phyloP scores from a whole-genome alignment of 2,888 invertebrate species.

The Onchidella celtica region DNA sequence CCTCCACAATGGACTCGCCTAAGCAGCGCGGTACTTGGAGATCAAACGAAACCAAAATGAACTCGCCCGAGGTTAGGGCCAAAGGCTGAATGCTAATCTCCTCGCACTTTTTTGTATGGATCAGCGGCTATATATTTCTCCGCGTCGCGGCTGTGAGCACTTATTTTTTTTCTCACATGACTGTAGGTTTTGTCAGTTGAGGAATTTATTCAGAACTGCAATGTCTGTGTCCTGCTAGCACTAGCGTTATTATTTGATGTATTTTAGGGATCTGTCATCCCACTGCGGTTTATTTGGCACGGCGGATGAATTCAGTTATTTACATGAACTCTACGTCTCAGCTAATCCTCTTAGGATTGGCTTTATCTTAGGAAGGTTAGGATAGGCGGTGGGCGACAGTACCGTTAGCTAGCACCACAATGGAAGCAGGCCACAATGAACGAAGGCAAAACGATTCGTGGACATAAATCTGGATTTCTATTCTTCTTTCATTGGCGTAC shows the following conservation, averaged over 20 bases:
- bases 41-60: constrained; percentile 48
- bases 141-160: neutral
- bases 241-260: too few relatives aligned
- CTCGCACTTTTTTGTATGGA: constrained; percentile 47
- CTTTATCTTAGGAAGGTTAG: constrained; percentile 69
- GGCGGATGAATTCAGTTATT: constrained; percentile 51
- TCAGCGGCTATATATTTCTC: constrained; percentile 45
- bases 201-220: too few relatives aligned
- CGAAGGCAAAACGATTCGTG: neutral
- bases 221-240: too few relatives aligned
- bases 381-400: constrained; percentile 52
- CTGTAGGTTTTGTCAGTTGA: too few relatives aligned
- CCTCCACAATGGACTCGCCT: constrained; percentile 31
- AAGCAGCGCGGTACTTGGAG: too few relatives aligned
- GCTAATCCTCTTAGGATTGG: constrained; percentile 75
- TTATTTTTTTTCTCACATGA: too few relatives aligned
- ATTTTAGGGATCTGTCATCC: neutral
- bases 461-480: neutral
- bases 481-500: neutral
- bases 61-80: constrained; percentile 50
- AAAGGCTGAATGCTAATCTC: constrained; percentile 52
- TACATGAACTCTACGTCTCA: constrained; percentile 61
- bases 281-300: neutral
- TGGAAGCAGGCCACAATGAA: constrained; percentile 29
- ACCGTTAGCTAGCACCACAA: constrained; percentile 26